Evolutionary conservation across 2,113 vertebrate species (phyloP), one percentile per base, ranked within the genome.

Genomic region (Dasyprocta punctata): DNA sequence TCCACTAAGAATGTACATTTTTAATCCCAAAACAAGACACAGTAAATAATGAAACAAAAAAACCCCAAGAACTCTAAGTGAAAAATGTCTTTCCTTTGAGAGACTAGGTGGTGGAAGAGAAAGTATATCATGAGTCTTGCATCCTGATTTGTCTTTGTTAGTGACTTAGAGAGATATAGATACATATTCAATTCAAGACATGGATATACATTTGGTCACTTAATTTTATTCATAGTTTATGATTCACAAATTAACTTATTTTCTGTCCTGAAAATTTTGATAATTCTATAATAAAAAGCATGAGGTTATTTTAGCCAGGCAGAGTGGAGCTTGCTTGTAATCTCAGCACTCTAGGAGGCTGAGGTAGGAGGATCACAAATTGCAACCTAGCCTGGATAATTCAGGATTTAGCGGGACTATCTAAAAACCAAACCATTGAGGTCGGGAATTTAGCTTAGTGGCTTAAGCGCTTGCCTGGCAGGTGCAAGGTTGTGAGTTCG

Each of bases 141-240:
- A 63, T 94, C 47, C 65, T 75, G 8, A 26, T 52, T 83, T 92
- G 30, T 52, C 52, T 77, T 92, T 47, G n/a, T 87, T 67, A 91
- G 65, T 77, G 33, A 73, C 6, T 58, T 67, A 52, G 17, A 22
- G 49, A 7, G 26, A 19, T 78, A 52, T 52, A 52, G 10, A 56
- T 52, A 36, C 7, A 56, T 41, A 69, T 90, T 83, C 58, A 60
- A 56, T 92, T 78, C 1, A 83, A 92, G 44, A 89, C 28, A 41
- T 54, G 56, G 63, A 19, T 81, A 30, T 54, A 65, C 24, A 56
- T 69, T 63, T 92, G 65, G 52, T 86, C 49, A 81, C 58, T n/a
- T 94, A 61, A 61, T 69, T 92, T 77, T 63, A 84, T 90, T 78
- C 78, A 60, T 73, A 92, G 80, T 96, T 96, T 87, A 49, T 77